Conservation (phyloP, 2,888 invertebrate species). For the Tridacna gigas region DNA sequence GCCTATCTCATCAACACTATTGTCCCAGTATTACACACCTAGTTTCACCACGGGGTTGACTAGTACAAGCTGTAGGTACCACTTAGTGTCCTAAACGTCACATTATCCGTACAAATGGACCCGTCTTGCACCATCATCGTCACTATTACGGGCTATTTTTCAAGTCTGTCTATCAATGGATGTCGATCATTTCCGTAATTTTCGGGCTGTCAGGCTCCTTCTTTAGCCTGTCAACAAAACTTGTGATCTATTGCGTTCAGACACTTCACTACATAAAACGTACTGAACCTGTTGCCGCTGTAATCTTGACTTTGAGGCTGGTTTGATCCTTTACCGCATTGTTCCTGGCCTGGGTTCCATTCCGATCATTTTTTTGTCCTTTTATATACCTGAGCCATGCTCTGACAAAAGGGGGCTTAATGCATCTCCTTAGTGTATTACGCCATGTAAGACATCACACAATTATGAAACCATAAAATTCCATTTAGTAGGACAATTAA, state of each 20-base stretch:
- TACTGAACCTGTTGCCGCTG: too few species aligned
- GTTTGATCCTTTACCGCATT: too few species aligned
- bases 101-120: conserved; percentile 2
- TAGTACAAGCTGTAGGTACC: conserved; percentile 1
- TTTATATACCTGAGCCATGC: too few species aligned
- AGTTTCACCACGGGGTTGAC: too few species aligned
- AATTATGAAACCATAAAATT: too few species aligned
- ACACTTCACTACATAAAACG: not conserved
- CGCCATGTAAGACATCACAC: too few species aligned
- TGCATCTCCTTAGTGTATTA: too few species aligned
- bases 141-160: not conserved
- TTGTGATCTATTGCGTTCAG: not conserved
- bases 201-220: not conserved
- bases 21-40: not conserved
- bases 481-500: too few species aligned
- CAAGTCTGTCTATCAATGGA: not conserved
- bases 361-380: too few species aligned
- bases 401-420: too few species aligned
- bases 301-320: too few species aligned
- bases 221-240: not conserved
- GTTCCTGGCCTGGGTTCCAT: too few species aligned
- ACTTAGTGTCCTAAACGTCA: conserved; percentile 5
- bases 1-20: not conserved
- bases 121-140: conserved; percentile 1
- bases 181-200: conserved; percentile 9